phyloP scores from a whole-genome alignment of 2,797 vertebrate genomes.

The Sebastes steindachneri region DNA sequence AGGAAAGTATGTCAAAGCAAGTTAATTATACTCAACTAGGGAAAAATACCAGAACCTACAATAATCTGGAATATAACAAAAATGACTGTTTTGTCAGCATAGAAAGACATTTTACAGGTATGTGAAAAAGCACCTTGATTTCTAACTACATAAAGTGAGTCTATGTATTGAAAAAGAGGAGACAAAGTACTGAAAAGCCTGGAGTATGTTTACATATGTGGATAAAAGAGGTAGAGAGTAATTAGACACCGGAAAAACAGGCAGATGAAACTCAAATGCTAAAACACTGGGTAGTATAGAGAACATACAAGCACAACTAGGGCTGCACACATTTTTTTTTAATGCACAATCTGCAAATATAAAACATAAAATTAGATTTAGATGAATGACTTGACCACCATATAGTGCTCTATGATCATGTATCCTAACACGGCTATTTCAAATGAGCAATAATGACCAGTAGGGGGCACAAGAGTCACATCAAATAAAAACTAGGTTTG shows the following conservation, averaged over 20 bases:
- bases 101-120: not conserved
- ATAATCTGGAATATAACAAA: not conserved
- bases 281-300: not conserved
- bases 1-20: constrained; percentile 59
- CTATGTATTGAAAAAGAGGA: not conserved
- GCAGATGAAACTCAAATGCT: not conserved
- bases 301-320: not conserved
- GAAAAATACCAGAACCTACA: constrained; percentile 6
- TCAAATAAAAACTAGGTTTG: not conserved
- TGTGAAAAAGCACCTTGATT: not conserved
- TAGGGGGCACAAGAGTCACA: constrained; percentile 69
- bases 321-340: not conserved
- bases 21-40: constrained; percentile 17
- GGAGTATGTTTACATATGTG: not conserved
- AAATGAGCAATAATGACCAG: constrained; percentile 60
- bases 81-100: not conserved
- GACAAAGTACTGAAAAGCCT: not conserved
- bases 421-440: not conserved
- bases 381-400: not conserved
- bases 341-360: not conserved
- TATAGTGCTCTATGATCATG: not conserved
- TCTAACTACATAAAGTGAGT: not conserved
- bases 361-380: not conserved
- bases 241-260: not conserved
- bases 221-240: not conserved